A percentile compares a stretch with the other conserved stretches of the same genome.
Conservation (phyloP, 2,113 vertebrate species). For the Serilophus lunatus region DNA sequence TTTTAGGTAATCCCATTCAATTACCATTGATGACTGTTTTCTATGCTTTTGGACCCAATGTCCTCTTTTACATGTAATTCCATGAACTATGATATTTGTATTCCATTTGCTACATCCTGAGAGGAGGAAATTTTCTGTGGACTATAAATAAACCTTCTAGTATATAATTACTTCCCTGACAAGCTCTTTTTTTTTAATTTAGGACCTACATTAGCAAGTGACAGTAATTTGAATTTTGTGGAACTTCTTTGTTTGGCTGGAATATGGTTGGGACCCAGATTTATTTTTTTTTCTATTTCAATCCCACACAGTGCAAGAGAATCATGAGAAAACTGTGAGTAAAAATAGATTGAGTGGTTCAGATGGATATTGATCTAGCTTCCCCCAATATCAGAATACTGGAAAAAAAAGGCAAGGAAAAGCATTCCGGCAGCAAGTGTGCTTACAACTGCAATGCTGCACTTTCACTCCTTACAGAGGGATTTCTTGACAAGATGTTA, state of each 20-base stretch:
- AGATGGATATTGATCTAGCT: not conserved
- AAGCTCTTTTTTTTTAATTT: not conserved
- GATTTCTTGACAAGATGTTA: not conserved
- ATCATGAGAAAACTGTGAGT: not conserved
- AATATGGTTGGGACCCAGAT: not conserved
- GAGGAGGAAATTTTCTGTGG: not conserved
- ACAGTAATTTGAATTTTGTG: not conserved
- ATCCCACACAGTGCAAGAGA: not conserved
- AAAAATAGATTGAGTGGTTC: not conserved
- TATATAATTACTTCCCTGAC: not conserved
- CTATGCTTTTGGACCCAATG: not conserved
- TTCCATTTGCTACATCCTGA: not conserved
- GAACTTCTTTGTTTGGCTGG: not conserved
- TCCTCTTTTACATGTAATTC: not conserved
- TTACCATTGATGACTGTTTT: not conserved
- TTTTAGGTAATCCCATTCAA: not conserved
- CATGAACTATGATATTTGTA: rapidly evolving
- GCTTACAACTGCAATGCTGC: not conserved
- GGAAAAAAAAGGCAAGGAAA: not conserved
- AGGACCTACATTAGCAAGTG: not conserved
- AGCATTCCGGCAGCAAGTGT: not conserved
- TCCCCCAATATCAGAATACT: not conserved
- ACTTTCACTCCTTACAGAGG: not conserved
- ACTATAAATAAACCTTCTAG: not conserved
- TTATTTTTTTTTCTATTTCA: not conserved